phyloP scores from a whole-genome alignment of 1,140 invertebrate species.

The Bradysia coprophila region DNA sequence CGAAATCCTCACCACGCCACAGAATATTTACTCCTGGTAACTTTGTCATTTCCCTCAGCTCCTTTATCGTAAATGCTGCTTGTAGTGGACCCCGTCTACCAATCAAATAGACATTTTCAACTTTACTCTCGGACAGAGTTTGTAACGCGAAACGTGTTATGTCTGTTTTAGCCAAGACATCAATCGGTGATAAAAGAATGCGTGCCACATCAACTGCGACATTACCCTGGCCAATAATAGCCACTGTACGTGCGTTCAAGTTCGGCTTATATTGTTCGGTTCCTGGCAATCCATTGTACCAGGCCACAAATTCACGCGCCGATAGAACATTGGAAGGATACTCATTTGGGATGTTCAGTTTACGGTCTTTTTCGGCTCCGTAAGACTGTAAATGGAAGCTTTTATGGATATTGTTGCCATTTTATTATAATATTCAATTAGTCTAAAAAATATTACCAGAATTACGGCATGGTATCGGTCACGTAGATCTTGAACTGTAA shows the following conservation, averaged over 20 bases:
- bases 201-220: slow-evolving; percentile 92
- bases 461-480: slow-evolving; percentile 75
- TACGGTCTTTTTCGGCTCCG: slow-evolving; percentile 66
- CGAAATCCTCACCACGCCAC: slow-evolving; percentile 48
- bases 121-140: slow-evolving; percentile 50
- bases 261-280: slow-evolving; percentile 41
- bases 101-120: slow-evolving; percentile 66
- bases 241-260: slow-evolving; percentile 36
- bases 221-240: slow-evolving; percentile 92
- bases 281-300: slow-evolving; percentile 91
- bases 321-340: slow-evolving; percentile 63
- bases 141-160: slow-evolving; percentile 75
- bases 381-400: slow-evolving; percentile 39
- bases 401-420: slow-evolving; percentile 5
- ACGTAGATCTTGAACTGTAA: slow-evolving; percentile 53
- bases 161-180: slow-evolving; percentile 46
- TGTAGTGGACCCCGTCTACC: slow-evolving; percentile 90
- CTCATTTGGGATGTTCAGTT: slow-evolving; percentile 73
- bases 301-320: slow-evolving; percentile 83
- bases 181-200: slow-evolving; percentile 17
- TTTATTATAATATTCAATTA: slow-evolving; percentile 1
- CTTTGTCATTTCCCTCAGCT: slow-evolving; percentile 84
- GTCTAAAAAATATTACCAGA: slow-evolving; percentile 37
- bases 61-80: slow-evolving; percentile 95
- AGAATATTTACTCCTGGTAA: slow-evolving; percentile 42